Base-by-base conservation (phyloP, 2,888 invertebrate species). In the Lithosia quadra region DNA sequence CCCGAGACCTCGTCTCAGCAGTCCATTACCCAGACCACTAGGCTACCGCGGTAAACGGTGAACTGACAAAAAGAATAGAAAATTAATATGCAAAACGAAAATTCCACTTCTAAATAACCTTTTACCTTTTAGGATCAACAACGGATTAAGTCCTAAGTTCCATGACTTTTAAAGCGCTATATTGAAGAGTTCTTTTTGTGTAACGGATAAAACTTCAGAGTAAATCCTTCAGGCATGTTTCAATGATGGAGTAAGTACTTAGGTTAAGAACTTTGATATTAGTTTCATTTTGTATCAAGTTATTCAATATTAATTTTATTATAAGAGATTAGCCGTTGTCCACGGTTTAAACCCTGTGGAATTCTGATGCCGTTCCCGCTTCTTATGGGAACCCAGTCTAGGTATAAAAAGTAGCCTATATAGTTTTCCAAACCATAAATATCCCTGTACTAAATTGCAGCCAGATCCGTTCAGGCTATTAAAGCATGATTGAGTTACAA, bases 81-180 rank as follows among this genome's bases (percentile, higher is more conserved):
- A 61, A 61, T 49, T 49, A 9, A 43, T 62, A 24, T 2, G 13
- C 28, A 49, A 11, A 39, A 33, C 21, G 21, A 21, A 53, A 63
- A 21, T 9, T 13, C n/a, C 49, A 21, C 13, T 63, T 63, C 43
- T 28, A 33, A 5, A 43, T 18, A 62, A 28, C 49, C 49, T 62
- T 49, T n/a, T 61, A 62, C n/a, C 9, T 53, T 33, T 62, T n/a
- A 7, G n/a, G 33, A 33, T 11, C 49, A 49, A 49, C 2, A 11
- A 13, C 28, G n/a, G 49, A 63, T n/a, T 33, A 63, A 49, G n/a
- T 21, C n/a, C 9, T 33, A n/a, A 63, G 49, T 53, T 33, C 53
- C n/a, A 33, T 49, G 62, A 63, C 43, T 63, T 53, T 49, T 13
- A 49, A 28, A 33, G 49, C 49, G 49, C 28, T 21, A n/a, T 53